Percentiles rank a stretch among this genome's conserved stretches.
These are phyloP conservation scores for Mimachlamys varia DNA, from an alignment of 2,888 invertebrate genomes.

Conservation along the genomic window DNA sequence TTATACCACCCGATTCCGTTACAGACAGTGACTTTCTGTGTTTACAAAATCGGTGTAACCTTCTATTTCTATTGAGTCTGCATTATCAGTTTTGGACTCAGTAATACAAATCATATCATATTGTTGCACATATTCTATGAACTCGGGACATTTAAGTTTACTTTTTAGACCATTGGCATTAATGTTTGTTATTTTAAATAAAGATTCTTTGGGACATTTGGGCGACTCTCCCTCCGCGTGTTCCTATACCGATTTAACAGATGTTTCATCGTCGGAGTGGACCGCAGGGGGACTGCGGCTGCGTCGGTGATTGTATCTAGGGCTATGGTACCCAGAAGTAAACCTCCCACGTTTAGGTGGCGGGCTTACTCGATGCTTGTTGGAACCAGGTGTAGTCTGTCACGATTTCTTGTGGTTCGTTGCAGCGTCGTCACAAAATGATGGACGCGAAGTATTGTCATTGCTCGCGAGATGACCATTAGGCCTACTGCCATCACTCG, in stretches of 20 bases:
- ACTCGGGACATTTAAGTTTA: conserved; percentile 37
- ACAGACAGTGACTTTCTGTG: background rate
- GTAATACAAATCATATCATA: conserved; percentile 9
- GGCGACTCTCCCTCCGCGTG: background rate
- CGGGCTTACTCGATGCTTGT: background rate
- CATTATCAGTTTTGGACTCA: background rate
- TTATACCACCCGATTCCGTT: conserved; percentile 30
- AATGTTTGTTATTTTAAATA: background rate
- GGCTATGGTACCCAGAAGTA: background rate
- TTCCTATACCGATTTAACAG: background rate
- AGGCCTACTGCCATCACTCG: no score
- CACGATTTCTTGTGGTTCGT: background rate
- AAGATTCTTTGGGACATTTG: background rate
- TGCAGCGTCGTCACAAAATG: background rate
- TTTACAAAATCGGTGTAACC: conserved; percentile 36
- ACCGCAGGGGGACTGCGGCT: background rate
- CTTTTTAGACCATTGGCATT: background rate
- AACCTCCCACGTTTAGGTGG: background rate
- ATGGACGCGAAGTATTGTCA: no score
- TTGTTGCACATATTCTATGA: background rate
- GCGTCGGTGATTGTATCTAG: background rate
- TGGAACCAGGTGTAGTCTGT: background rate
- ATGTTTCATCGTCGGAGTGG: background rate
- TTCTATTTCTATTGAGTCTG: conserved; percentile 23
- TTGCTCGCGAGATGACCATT: no score